Evolutionary conservation across 2,888 invertebrate genomes (phyloP), one percentile per base, ranked within the genome.

Genomic region (Bembecia ichneumoniformis): DNA sequence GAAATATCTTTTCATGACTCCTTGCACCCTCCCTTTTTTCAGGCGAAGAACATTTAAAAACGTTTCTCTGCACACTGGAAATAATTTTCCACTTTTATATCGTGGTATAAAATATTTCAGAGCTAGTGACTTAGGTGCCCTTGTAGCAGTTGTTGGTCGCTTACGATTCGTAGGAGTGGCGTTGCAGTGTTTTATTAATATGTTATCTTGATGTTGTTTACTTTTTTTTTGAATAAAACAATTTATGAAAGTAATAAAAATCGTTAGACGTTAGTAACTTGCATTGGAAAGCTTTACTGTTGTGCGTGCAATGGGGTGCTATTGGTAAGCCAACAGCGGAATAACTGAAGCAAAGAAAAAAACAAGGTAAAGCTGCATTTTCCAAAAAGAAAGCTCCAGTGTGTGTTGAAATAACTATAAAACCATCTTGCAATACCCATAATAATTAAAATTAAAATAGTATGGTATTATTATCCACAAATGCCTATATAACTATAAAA

Each of bases 1-100:
- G n/a, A 14, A 52, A 46, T 49, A 47, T 17, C 54, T 50, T 51
- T 50, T 50, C n/a, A 48, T 16, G 17, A 56, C 52, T 13, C 51
- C 54, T 46, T 56, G 14, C n/a, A 56, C 15, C 13, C 51, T n/a
- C 13, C 3, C 43, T 43, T 43, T 43, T 14, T 43, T 43, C 13
- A 43, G 43, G n/a, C 43, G 43, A 43, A 43, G 7, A 14, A 43
- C n/a, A 43, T 43, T 43, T 14, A 43, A 43, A 43, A 43, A 43
- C 14, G 3, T 43, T 2, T 43, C 43, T n/a, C 43, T 43, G 13
- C 43, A 43, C n/a, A n/a, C n/a, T n/a, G n/a, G n/a, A n/a, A 43
- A 7, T 13, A 43, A 43, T 43, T 43, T 43, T n/a, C 43, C n/a
- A 5, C n/a, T 43, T 43, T n/a, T 43, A 14, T 43, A n/a, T 43